Evolutionary conservation across 92 coral and sea anemone species (phyloP).

Genomic region (Scolanthus callimorphus): DNA sequence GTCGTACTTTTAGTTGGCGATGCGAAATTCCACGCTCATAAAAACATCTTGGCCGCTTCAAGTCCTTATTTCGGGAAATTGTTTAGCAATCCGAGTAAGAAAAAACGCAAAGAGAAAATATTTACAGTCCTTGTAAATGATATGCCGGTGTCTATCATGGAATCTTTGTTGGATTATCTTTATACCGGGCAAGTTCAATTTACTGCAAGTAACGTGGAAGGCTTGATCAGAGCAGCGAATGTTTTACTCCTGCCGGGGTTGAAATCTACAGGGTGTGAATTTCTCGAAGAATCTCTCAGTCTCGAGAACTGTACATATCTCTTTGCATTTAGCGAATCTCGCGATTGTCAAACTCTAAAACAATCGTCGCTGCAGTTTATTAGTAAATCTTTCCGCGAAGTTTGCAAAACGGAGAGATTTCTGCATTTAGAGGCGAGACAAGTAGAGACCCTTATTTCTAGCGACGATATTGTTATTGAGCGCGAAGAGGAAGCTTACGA

Average conservation of each 20-base stretch:
- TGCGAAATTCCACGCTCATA: conserved; percentile 17
- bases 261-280: conserved; percentile 17
- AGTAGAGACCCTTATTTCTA: conserved; percentile 12
- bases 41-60: conserved; percentile 26
- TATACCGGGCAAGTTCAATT: conserved; percentile 21
- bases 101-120: conserved; percentile 17
- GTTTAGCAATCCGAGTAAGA: not conserved
- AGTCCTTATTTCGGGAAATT: conserved; percentile 24
- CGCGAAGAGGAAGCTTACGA: conserved; percentile 37
- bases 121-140: conserved; percentile 1
- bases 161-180: conserved; percentile 18
- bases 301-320: conserved; percentile 25
- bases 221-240: conserved; percentile 14
- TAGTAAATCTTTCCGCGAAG: conserved; percentile 13
- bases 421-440: conserved; percentile 11
- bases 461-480: conserved; percentile 20
- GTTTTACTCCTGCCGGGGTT: conserved; percentile 21
- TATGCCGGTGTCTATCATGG: conserved; percentile 8
- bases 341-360: conserved; percentile 12
- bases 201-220: conserved; percentile 8
- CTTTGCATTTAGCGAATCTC: conserved; percentile 24
- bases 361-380: conserved; percentile 11
- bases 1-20: conserved; percentile 17
- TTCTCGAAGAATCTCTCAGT: conserved; percentile 7
- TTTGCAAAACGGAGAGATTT: conserved; percentile 12